These are phyloP conservation scores for Sphaerophoria rueppellii DNA, from an alignment of 2,888 invertebrate genomes.

Conservation along the genomic window DNA sequence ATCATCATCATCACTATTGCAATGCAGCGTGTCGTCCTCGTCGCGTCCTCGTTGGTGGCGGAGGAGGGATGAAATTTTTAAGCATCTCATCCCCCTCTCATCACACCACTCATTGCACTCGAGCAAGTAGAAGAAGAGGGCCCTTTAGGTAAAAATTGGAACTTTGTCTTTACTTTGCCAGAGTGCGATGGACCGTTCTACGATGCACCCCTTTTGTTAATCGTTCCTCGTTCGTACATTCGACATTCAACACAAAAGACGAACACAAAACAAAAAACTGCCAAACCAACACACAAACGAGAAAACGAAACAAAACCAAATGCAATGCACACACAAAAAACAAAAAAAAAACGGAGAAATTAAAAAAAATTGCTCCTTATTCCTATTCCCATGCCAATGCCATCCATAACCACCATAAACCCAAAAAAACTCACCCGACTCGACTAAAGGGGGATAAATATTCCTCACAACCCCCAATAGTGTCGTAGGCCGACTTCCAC, in stretches of 20 bases:
- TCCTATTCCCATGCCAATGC: conserved; percentile 30
- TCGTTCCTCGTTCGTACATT: conserved; percentile 49
- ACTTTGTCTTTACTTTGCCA: conserved; percentile 73
- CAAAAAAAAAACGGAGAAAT: conserved; percentile 34
- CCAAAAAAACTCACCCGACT: conserved; percentile 21
- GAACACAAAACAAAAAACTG: too few species aligned
- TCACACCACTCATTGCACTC: conserved; percentile 42
- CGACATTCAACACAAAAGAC: too few species aligned
- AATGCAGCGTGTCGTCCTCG: conserved; percentile 45
- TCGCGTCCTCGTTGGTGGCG: conserved; percentile 37
- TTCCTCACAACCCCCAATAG: conserved; percentile 61
- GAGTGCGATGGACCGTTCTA: conserved; percentile 69
- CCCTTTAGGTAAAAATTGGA: conserved; percentile 73
- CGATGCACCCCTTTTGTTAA: conserved; percentile 73
- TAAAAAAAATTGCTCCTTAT: conserved; percentile 32
- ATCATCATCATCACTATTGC: conserved; percentile 62
- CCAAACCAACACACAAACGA: conserved; percentile 37
- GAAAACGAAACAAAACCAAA: conserved; percentile 16
- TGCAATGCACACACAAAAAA: conserved; percentile 33
- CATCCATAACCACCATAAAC: conserved; percentile 10
- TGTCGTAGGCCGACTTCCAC: conserved; percentile 66
- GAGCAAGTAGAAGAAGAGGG: conserved; percentile 52
- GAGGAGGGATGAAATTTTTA: conserved; percentile 23
- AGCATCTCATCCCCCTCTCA: conserved; percentile 46
- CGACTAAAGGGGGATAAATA: conserved; percentile 68